These are phyloP conservation scores for Micromys minutus DNA, from an alignment of 2,113 vertebrate genomes.

Conservation along the genomic window DNA sequence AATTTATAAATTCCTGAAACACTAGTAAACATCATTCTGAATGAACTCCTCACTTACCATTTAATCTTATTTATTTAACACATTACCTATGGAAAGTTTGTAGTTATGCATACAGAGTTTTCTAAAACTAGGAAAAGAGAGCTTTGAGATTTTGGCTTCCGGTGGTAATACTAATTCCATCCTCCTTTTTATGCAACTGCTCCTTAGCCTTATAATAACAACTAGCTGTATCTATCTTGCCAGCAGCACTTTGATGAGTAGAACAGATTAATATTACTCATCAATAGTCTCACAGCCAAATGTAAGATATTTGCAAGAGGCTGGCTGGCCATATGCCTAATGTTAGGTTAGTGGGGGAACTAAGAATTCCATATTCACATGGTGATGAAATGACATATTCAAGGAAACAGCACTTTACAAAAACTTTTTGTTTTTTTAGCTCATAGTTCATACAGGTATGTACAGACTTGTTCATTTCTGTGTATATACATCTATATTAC, in stretches of 20 bases:
- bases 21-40: constrained; percentile 68
- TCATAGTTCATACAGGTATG: neutral
- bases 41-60: constrained; percentile 32
- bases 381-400: neutral
- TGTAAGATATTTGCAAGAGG: neutral
- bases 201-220: neutral
- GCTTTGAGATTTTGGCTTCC: neutral
- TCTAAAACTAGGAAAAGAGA: constrained; percentile 8
- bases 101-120: neutral
- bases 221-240: neutral
- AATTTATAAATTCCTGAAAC: constrained; percentile 5
- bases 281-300: neutral
- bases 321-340: neutral
- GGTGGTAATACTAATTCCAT: neutral
- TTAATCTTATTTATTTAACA: constrained; percentile 15
- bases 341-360: neutral
- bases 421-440: neutral
- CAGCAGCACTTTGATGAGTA: neutral
- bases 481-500: neutral
- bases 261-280: neutral
- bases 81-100: neutral
- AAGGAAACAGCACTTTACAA: neutral
- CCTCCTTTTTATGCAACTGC: neutral
- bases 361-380: neutral
- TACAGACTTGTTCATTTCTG: neutral